These are phyloP conservation scores for Crenichthys baileyi DNA, from an alignment of 2,797 vertebrate genomes.

Conservation along the genomic window DNA sequence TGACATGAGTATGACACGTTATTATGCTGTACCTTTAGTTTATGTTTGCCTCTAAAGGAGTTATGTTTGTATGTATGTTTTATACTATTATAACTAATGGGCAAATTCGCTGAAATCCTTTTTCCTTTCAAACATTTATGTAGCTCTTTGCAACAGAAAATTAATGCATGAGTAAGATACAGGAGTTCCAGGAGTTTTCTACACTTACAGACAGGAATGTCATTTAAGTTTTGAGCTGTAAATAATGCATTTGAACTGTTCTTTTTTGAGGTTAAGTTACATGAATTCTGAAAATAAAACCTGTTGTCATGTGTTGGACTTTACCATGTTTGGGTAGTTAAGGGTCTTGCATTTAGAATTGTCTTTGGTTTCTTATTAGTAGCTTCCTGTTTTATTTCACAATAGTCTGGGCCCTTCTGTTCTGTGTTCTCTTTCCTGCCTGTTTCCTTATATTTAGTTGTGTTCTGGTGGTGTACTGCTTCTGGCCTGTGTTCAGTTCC, in stretches of 20 bases:
- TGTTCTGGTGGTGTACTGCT: too few relatives aligned
- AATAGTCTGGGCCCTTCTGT: too few relatives aligned
- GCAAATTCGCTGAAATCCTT: background rate
- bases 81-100: too few relatives aligned
- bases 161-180: background rate
- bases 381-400: too few relatives aligned
- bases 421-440: too few relatives aligned
- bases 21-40: slow-evolving; percentile 11
- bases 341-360: too few relatives aligned
- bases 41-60: background rate
- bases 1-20: background rate
- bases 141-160: background rate
- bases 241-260: background rate
- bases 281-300: background rate
- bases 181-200: background rate
- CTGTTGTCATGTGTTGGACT: too few relatives aligned
- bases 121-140: background rate
- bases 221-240: background rate
- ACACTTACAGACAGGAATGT: background rate
- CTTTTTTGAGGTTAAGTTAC: background rate
- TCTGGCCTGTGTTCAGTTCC: too few relatives aligned
- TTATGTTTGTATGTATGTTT: background rate
- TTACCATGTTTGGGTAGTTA: too few relatives aligned
- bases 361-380: too few relatives aligned
- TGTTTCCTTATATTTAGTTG: too few relatives aligned